A percentile compares a stretch with the other conserved stretches of the same genome.
Evolutionary conservation across 2,113 vertebrate genomes (phyloP).

Genomic region (Anhinga rufa): DNA sequence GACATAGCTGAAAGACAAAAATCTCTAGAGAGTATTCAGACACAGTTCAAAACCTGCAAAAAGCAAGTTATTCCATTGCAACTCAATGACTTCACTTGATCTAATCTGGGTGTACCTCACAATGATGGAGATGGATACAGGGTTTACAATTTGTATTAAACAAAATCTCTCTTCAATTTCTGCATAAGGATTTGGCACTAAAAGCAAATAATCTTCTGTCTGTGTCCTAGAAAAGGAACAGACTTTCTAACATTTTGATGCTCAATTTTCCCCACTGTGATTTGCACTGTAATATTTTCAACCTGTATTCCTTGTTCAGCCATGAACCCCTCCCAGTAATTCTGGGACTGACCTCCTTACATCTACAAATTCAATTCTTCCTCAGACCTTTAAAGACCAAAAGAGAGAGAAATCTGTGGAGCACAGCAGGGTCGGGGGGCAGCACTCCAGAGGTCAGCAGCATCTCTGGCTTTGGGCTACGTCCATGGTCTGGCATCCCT

Average conservation of each 20-base stretch:
- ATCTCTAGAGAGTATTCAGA: neutral
- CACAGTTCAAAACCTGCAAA: neutral
- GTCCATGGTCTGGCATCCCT: neutral
- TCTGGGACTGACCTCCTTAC: neutral
- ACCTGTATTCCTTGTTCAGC: neutral
- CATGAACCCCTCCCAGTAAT: neutral
- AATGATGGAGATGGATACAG: neutral
- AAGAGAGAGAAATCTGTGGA: neutral
- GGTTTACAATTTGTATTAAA: neutral
- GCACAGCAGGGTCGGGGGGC: fast-evolving
- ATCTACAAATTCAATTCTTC: neutral
- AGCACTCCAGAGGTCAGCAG: neutral
- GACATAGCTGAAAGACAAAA: neutral
- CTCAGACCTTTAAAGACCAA: neutral
- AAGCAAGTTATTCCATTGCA: neutral
- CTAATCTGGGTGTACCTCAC: neutral
- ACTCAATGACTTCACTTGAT: neutral
- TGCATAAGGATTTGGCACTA: neutral
- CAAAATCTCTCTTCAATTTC: neutral
- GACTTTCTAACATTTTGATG: neutral
- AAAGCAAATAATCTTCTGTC: neutral
- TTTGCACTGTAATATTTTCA: neutral
- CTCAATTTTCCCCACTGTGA: neutral
- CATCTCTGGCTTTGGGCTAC: neutral
- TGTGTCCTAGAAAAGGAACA: neutral